phyloP scores from a whole-genome alignment of 2,797 vertebrate genomes.

The Perodicticus potto region DNA sequence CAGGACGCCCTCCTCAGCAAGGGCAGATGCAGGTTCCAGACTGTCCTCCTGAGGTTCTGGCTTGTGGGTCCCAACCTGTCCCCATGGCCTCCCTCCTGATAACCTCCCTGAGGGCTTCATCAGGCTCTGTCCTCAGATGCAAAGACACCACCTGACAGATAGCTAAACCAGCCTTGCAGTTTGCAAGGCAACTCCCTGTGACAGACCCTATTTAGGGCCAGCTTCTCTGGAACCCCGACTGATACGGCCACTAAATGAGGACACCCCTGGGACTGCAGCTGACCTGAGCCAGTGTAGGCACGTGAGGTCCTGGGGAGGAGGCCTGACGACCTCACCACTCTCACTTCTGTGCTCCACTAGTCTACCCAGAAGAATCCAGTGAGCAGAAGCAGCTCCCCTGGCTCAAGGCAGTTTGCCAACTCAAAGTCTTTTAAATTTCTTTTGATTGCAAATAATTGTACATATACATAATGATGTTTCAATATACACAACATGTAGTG shows the following conservation, averaged over 20 bases:
- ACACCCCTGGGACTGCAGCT: neutral
- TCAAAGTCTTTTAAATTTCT: neutral
- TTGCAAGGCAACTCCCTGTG: too few relatives aligned
- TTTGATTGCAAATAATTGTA: too few relatives aligned
- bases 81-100: neutral
- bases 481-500: too few relatives aligned
- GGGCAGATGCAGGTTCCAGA: neutral
- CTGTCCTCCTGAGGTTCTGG: neutral
- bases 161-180: neutral
- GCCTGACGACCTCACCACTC: too few relatives aligned
- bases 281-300: neutral
- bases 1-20: neutral
- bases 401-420: neutral
- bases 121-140: neutral
- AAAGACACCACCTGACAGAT: neutral
- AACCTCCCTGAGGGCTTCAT: neutral
- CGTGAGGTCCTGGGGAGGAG: neutral
- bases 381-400: neutral
- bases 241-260: neutral
- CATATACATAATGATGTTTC: too few relatives aligned
- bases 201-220: neutral
- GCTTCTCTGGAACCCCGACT: neutral
- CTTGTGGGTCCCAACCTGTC: neutral
- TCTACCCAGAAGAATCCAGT: neutral
- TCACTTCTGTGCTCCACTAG: neutral